Evolutionary conservation across 1,140 invertebrate genomes (phyloP).

Genomic region (Achatina immaculata): DNA sequence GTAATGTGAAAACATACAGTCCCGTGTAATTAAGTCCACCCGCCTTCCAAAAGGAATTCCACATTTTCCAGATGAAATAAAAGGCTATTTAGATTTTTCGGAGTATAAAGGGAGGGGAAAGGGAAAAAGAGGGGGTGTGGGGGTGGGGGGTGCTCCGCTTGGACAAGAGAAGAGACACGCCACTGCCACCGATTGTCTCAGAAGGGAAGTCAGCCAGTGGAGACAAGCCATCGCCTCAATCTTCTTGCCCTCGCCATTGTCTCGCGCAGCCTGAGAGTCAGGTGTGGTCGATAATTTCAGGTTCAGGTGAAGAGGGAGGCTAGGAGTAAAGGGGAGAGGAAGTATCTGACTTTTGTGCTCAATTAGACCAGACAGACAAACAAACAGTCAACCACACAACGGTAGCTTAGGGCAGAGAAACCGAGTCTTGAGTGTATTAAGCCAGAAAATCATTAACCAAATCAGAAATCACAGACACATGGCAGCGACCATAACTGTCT

Average conservation of each 20-base stretch:
- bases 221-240: neutral
- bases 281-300: constrained; percentile 16
- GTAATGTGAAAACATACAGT: too few species aligned
- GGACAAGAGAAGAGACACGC: neutral
- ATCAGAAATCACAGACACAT: too few species aligned
- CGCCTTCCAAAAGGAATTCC: too few species aligned
- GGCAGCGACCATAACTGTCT: too few species aligned
- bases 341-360: constrained; percentile 4
- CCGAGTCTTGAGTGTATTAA: too few species aligned
- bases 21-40: too few species aligned
- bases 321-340: neutral
- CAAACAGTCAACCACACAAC: too few species aligned
- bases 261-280: neutral
- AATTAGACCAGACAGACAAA: neutral
- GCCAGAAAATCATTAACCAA: too few species aligned
- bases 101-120: neutral
- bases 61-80: too few species aligned
- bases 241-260: neutral
- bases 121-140: neutral
- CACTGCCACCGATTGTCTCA: constrained; percentile 4
- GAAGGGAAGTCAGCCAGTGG: neutral
- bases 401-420: too few species aligned
- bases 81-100: neutral
- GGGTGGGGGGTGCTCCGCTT: neutral
- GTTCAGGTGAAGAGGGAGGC: constrained; percentile 1